phyloP scores from a whole-genome alignment of 2,797 vertebrate genomes.

The Adelosebastes latens region DNA sequence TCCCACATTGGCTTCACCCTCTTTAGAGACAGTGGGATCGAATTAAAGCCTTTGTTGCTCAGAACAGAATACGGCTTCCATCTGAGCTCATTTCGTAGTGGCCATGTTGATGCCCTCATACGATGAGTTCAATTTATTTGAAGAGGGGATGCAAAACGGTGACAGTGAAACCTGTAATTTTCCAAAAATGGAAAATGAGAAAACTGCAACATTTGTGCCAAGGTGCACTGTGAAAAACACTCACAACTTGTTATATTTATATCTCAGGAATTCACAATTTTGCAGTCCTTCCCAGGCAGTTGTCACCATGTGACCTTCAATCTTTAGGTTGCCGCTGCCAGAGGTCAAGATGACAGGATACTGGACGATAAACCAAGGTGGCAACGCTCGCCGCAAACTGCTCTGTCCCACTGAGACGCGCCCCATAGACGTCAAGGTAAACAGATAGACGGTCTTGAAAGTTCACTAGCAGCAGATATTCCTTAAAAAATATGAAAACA shows the following conservation, averaged over 20 bases:
- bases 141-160: background rate
- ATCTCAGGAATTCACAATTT: background rate
- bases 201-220: background rate
- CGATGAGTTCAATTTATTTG: background rate
- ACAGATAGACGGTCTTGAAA: background rate
- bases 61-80: background rate
- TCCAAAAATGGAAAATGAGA: background rate
- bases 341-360: slow-evolving; percentile 90
- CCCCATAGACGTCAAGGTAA: slow-evolving; percentile 90
- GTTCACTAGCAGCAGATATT: too few relatives aligned
- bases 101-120: background rate
- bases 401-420: slow-evolving; percentile 90
- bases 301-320: slow-evolving; percentile 44
- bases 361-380: slow-evolving; percentile 87
- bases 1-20: background rate
- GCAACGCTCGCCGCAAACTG: slow-evolving; percentile 84
- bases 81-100: slow-evolving; percentile 12
- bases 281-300: background rate
- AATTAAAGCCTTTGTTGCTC: slow-evolving; percentile 1
- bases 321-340: slow-evolving; percentile 90
- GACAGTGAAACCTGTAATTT: background rate
- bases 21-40: slow-evolving; percentile 6
- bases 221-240: background rate
- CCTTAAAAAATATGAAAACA: background rate
- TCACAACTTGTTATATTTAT: background rate